Percentiles rank a stretch among this genome's conserved stretches.
phyloP scores from a whole-genome alignment of 2,113 vertebrate species.

The Indri indri region DNA sequence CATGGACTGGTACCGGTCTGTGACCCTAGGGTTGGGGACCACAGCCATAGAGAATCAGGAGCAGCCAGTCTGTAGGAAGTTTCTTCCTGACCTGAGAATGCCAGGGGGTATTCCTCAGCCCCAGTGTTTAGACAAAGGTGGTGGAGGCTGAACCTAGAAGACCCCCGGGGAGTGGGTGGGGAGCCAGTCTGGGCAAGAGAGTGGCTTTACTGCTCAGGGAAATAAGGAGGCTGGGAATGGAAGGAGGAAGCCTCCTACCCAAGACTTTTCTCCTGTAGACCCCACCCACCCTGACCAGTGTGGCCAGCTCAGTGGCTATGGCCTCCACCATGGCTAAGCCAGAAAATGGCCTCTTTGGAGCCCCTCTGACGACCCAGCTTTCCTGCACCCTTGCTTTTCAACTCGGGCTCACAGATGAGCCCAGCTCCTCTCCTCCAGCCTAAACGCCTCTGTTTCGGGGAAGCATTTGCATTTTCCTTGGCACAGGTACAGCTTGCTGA shows the following conservation, averaged over 20 bases:
- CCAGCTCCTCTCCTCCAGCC: conserved; percentile 43
- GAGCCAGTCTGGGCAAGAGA: neutral
- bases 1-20: no score
- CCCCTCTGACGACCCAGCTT: neutral
- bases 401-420: conserved; percentile 57
- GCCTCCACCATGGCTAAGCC: neutral
- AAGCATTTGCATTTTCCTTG: conserved; percentile 84
- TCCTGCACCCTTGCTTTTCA: neutral
- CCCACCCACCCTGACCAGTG: neutral
- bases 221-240: neutral
- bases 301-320: neutral
- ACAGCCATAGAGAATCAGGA: neutral
- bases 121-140: neutral
- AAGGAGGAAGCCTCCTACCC: neutral
- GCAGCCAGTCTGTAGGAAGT: neutral
- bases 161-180: neutral
- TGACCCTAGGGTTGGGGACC: no score
- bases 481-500: conserved; percentile 84
- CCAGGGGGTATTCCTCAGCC: neutral
- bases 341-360: neutral
- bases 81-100: neutral
- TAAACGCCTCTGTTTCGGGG: conserved; percentile 60
- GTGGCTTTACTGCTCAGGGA: neutral
- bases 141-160: neutral
- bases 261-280: neutral